Evolutionary conservation across 2,113 vertebrate genomes (phyloP), one percentile per base, ranked within the genome.

Genomic region (Tragelaphus strepsiceros): DNA sequence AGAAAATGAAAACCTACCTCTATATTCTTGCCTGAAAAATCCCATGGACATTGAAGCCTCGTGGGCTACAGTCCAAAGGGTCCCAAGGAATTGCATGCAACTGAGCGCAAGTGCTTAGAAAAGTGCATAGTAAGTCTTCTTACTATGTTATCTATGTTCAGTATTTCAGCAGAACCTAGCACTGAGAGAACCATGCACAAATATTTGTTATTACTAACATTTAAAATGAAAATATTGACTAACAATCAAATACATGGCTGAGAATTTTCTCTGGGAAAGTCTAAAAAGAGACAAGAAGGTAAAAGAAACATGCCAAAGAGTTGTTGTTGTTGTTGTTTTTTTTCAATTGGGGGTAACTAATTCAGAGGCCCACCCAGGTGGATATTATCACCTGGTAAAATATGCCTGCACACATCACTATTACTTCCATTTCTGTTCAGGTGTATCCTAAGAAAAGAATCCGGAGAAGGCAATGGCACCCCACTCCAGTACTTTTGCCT

Each of bases 191-290:
- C 3, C 64, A 24, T 7, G 6, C 3, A 39, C n/a, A 49, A 35
- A 43, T 82, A 82, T 22, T 53, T 32, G 49, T 51, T 43, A 93
- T 26, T 51, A 51, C 5, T 92, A 51, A 43, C 77, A 88, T 93
- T 85, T 67, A 87, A 58, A 89, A 85, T 92, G 62, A 74, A 91
- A 62, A 74, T 43, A 43, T 19, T 35, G 22, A 83, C 58, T n/a
- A 58, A 21, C 30, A 54, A 84, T 46, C 32, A 46, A 53, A 32
- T 77, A 19, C 8, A 62, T 49, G 21, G 2, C n/a, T 67, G 11
- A 94, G 43, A 80, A 46, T 62, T 83, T 95, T 62, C 30, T 54
- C 15, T 22, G 21, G 26, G 30, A 53, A 67, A 77, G 21, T 54
- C 24, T 67, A 74, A 80, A 8, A 93, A 67, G 59, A 86, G 28